These are phyloP conservation scores for Cyprinodon variegatus DNA, from an alignment of 2,113 vertebrate genomes.

Conservation along the genomic window DNA sequence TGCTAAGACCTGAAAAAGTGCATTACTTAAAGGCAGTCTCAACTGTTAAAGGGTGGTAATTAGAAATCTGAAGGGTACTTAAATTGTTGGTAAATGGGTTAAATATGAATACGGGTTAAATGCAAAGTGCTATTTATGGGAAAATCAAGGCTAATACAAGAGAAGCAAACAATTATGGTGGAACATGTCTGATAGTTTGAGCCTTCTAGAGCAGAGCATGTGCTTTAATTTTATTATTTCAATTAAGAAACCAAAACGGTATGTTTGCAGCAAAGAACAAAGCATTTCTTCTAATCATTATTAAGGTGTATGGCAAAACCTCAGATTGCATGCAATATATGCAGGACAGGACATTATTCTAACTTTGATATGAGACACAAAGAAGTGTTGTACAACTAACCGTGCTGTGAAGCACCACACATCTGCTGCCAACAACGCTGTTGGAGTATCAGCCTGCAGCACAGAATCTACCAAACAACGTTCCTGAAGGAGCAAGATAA, in stretches of 20 bases:
- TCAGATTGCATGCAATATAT: neutral
- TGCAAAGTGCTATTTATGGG: too few species aligned
- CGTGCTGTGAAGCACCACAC: constrained; percentile 93
- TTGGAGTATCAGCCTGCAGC: constrained; percentile 84
- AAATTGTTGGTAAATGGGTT: neutral
- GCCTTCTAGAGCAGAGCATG: too few species aligned
- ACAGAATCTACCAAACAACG: constrained; percentile 82
- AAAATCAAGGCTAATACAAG: too few species aligned
- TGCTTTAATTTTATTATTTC: too few species aligned
- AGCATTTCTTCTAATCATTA: neutral
- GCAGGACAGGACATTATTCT: neutral
- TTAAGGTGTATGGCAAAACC: neutral
- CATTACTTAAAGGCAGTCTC: neutral
- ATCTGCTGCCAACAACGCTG: constrained; percentile 88
- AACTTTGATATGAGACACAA: neutral
- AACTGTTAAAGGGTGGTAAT: too few species aligned
- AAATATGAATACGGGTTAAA: neutral
- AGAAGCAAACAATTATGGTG: too few species aligned
- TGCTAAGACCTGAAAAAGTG: neutral
- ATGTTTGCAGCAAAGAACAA: too few species aligned
- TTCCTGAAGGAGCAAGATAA: constrained; percentile 79
- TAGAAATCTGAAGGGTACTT: too few species aligned
- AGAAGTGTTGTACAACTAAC: constrained; percentile 68
- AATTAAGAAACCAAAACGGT: too few species aligned
- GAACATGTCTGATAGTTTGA: too few species aligned